Conservation (phyloP, 53 echinoderm and acorn worm genomes). For the Stichopus horrens region DNA sequence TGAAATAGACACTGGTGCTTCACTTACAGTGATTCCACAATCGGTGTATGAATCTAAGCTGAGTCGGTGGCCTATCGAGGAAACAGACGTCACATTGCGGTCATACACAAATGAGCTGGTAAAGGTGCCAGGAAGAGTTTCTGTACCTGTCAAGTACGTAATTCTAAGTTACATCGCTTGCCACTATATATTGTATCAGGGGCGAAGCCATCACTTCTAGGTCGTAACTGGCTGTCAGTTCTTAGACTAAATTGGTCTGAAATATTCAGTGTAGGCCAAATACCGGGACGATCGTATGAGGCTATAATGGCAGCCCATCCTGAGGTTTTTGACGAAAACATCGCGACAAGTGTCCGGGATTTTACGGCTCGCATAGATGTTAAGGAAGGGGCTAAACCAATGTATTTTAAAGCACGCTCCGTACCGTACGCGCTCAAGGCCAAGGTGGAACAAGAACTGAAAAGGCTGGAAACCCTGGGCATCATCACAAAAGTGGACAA, state of each 20-base stretch:
- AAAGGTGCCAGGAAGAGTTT: no score
- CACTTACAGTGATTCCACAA: slow-evolving; percentile 16
- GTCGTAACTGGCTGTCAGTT: slow-evolving; percentile 20
- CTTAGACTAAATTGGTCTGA: slow-evolving; percentile 21
- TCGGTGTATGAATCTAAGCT: no score
- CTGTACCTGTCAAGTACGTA: no score
- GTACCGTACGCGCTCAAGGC: slow-evolving; percentile 51
- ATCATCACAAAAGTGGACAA: slow-evolving; percentile 52
- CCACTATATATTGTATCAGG: neutral
- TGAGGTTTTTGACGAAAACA: slow-evolving; percentile 7
- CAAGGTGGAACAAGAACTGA: slow-evolving; percentile 55
- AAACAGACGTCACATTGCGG: no score
- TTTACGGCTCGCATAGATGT: slow-evolving; percentile 5
- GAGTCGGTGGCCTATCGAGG: no score
- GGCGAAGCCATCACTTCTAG: neutral
- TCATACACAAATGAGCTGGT: no score
- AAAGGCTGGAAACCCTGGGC: slow-evolving; percentile 35
- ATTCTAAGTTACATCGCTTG: no score
- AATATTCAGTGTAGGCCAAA: slow-evolving; percentile 22
- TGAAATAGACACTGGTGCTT: slow-evolving; percentile 5
- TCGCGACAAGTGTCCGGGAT: neutral
- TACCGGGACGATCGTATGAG: neutral
- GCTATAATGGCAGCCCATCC: neutral
- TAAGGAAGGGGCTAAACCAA: slow-evolving; percentile 1
- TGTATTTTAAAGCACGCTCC: no score